phyloP scores from a whole-genome alignment of 2,888 invertebrate genomes.

The Patella ulyssiponensis region DNA sequence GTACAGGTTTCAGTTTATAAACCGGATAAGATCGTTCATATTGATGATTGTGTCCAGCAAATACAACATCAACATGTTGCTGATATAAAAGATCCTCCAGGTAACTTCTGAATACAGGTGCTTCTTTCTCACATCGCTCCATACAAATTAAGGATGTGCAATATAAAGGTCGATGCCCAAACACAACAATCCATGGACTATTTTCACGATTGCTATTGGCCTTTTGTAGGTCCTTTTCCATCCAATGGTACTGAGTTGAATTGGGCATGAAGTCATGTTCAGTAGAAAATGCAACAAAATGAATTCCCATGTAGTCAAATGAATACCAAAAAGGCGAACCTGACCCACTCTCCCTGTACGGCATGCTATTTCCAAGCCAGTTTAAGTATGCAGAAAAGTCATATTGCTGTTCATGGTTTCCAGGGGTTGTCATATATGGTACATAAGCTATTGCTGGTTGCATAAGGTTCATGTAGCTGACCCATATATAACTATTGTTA shows the following conservation, averaged over 20 bases:
- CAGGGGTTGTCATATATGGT: slow-evolving; percentile 42
- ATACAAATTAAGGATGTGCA: slow-evolving; percentile 33
- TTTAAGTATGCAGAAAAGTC: slow-evolving; percentile 41
- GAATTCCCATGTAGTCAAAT: slow-evolving; percentile 42
- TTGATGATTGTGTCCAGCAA: slow-evolving; percentile 41
- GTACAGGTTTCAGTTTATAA: slow-evolving; percentile 22
- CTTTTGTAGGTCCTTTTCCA: slow-evolving; percentile 34
- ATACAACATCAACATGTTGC: slow-evolving; percentile 38
- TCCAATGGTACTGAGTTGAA: slow-evolving; percentile 38
- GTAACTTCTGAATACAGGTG: slow-evolving; percentile 24
- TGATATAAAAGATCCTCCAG: slow-evolving; percentile 40
- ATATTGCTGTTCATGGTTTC: slow-evolving; percentile 40
- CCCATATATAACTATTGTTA: slow-evolving; percentile 42
- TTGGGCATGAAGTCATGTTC: slow-evolving; percentile 38
- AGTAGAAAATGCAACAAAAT: slow-evolving; percentile 39
- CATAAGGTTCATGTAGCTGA: slow-evolving; percentile 40
- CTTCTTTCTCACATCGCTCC: slow-evolving; percentile 28
- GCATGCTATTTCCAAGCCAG: slow-evolving; percentile 38
- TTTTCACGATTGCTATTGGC: slow-evolving; percentile 38
- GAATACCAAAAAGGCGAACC: slow-evolving; percentile 42
- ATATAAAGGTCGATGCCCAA: slow-evolving; percentile 43
- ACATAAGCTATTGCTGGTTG: slow-evolving; percentile 32
- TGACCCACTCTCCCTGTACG: slow-evolving; percentile 31
- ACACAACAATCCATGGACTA: slow-evolving; percentile 42
- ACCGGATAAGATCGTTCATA: slow-evolving; percentile 44